These are phyloP conservation scores for Palythoa heliodiscus DNA, from an alignment of 92 coral and sea anemone species.

Conservation along the genomic window DNA sequence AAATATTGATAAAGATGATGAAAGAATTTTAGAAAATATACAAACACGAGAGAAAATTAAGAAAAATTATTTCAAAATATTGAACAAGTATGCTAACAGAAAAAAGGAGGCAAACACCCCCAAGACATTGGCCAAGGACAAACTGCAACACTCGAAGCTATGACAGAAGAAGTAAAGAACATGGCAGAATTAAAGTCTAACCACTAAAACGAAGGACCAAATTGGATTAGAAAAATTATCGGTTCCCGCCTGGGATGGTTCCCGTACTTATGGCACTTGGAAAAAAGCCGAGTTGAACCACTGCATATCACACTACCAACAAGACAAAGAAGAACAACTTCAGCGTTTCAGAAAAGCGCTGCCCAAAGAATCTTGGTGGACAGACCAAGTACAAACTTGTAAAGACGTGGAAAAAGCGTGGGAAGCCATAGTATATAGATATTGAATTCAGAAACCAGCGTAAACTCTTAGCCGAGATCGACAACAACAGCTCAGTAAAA, in stretches of 20 bases:
- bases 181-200: not conserved
- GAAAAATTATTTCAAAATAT: no score
- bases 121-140: no score
- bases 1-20: no score
- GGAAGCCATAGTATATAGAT: not conserved
- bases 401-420: constrained; percentile 49
- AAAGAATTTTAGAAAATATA: no score
- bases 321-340: not conserved
- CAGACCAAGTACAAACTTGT: constrained; percentile 57
- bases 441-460: no score
- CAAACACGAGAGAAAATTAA: no score
- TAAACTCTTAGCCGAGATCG: not conserved
- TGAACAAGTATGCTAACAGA: no score
- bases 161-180: not conserved
- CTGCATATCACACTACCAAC: not conserved
- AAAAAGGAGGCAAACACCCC: no score
- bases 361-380: constrained; percentile 55
- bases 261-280: not conserved
- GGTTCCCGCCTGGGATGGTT: not conserved
- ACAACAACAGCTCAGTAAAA: not conserved
- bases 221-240: not conserved
- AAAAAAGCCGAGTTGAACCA: not conserved
- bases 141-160: no score
- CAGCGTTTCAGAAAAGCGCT: constrained; percentile 40
- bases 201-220: not conserved